phyloP scores from a whole-genome alignment of 2,797 vertebrate genomes.

The Kryptopterus vitreolus region DNA sequence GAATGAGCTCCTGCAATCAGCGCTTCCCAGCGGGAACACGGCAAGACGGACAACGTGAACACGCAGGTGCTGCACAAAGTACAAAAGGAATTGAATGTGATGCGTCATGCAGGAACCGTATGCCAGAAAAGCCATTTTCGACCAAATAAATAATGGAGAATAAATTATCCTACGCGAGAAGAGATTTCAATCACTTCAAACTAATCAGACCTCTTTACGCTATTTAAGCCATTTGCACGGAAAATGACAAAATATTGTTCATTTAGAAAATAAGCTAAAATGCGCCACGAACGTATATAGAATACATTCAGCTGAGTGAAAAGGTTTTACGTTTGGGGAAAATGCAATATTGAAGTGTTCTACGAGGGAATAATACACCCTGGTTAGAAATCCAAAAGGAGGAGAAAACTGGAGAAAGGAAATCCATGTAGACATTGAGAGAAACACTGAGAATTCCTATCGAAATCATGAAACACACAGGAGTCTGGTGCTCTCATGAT shows the following conservation, averaged over 20 bases:
- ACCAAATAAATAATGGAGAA: constrained; percentile 3
- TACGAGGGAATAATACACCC: background rate
- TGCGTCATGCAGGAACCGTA: background rate
- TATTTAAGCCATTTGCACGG: background rate
- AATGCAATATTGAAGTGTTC: background rate
- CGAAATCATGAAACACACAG: background rate
- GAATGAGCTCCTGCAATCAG: constrained; percentile 34
- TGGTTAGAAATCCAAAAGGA: background rate
- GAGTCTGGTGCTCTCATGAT: background rate
- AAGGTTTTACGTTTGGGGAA: background rate
- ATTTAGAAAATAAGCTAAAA: background rate
- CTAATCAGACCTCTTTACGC: background rate
- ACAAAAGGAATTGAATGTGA: background rate
- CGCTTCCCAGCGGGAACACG: background rate
- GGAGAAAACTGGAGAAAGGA: background rate
- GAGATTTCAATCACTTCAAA: background rate
- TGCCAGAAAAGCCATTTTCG: constrained; percentile 9
- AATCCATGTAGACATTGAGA: background rate
- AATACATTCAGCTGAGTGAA: background rate
- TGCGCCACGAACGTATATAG: background rate
- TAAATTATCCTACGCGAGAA: constrained; percentile 3
- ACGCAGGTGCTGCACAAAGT: constrained; percentile 18
- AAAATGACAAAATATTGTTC: background rate
- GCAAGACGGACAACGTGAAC: background rate
- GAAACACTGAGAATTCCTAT: background rate